Conservation (phyloP, 2,113 vertebrate genomes). For the Edolisoma coerulescens region DNA sequence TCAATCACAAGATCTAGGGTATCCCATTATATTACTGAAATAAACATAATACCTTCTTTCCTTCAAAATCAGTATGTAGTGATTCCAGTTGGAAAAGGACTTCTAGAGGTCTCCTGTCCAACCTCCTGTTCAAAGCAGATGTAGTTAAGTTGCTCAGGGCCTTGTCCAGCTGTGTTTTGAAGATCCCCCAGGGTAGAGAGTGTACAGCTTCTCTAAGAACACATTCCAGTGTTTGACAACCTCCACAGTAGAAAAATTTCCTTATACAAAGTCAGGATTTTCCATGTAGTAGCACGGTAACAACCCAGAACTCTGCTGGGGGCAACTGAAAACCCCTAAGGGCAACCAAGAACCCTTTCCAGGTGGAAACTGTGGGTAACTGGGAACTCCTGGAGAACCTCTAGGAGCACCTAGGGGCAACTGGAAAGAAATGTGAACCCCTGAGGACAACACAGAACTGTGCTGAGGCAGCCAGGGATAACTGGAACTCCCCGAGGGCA, state of each 20-base stretch:
- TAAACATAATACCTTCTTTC: neutral
- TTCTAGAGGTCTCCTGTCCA: neutral
- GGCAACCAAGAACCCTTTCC: neutral
- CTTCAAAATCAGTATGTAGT: neutral
- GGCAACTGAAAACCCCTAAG: neutral
- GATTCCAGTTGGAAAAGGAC: neutral
- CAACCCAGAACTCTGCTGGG: neutral
- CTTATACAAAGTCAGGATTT: neutral
- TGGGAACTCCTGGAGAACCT: neutral
- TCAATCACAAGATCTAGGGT: neutral
- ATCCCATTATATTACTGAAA: neutral
- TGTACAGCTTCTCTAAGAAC: neutral
- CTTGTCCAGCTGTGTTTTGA: neutral
- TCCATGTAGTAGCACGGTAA: neutral
- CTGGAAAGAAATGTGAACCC: neutral
- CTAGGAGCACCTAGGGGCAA: neutral
- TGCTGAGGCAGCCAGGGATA: neutral
- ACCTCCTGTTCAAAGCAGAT: neutral
- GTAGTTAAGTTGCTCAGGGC: neutral
- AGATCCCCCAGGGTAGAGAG: neutral
- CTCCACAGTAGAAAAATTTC: neutral
- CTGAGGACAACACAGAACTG: neutral
- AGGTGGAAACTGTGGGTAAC: neutral
- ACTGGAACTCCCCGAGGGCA: neutral
- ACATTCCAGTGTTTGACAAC: neutral